Evolutionary conservation across 2,113 vertebrate genomes (phyloP).

Genomic region (Chamaetylas fuelleborni): DNA sequence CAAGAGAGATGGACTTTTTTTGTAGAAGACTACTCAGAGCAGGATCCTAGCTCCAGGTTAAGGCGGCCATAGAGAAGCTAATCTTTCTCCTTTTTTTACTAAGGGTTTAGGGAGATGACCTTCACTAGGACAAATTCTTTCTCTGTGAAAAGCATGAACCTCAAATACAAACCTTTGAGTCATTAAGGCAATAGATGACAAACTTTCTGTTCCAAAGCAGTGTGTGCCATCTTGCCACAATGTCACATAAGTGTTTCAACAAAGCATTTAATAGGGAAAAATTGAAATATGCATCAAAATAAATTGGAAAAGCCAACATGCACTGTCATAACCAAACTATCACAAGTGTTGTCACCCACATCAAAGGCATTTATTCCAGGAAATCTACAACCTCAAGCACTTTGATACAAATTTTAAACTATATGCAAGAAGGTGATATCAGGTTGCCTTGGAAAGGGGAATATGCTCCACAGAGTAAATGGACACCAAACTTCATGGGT

Average conservation of each 20-base stretch:
- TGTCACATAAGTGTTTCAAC: background rate
- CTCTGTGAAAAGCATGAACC: background rate
- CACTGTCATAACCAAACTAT: background rate
- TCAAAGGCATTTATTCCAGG: background rate
- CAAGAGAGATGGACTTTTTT: background rate
- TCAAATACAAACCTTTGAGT: background rate
- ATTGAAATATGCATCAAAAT: background rate
- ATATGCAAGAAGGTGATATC: background rate
- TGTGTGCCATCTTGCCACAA: background rate
- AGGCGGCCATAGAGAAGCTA: background rate
- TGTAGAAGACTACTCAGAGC: background rate
- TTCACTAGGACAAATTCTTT: background rate
- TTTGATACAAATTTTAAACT: background rate
- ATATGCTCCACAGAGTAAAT: background rate
- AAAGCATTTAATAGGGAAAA: background rate
- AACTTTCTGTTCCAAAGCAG: background rate
- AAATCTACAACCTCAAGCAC: background rate
- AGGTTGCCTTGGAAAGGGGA: background rate
- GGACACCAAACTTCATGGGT: background rate
- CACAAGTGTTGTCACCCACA: background rate
- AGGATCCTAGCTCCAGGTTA: background rate
- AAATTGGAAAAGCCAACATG: background rate
- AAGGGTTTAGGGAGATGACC: background rate
- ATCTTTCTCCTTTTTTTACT: background rate
- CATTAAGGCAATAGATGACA: background rate